These are phyloP conservation scores for Buceros bicornis DNA, from an alignment of 2,797 vertebrate genomes.

Conservation along the genomic window DNA sequence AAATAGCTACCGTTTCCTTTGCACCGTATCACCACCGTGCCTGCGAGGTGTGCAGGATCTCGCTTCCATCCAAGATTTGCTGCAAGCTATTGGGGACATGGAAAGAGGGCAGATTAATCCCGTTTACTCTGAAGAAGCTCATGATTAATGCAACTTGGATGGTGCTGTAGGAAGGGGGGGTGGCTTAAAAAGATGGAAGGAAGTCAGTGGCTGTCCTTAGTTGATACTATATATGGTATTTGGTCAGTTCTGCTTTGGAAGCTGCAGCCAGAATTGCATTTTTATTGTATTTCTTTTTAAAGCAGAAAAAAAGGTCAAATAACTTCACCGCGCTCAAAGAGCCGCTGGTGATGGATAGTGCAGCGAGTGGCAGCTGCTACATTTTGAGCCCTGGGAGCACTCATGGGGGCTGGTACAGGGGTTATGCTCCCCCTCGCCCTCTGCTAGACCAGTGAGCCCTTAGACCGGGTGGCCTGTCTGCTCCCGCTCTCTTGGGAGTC, in stretches of 20 bases:
- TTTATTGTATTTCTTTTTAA: constrained; percentile 60
- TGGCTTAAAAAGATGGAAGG: constrained; percentile 23
- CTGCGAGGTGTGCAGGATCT: neutral
- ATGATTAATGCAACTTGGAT: constrained; percentile 50
- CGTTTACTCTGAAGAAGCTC: neutral
- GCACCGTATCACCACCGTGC: neutral
- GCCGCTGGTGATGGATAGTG: neutral
- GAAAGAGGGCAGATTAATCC: neutral
- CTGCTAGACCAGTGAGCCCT: neutral
- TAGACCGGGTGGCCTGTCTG: neutral
- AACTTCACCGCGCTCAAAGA: neutral
- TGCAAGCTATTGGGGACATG: neutral
- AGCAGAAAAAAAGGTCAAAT: constrained; percentile 33
- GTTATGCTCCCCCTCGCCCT: neutral
- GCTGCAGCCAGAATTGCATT: constrained; percentile 30
- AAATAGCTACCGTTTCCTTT: constrained; percentile 61
- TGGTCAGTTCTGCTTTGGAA: constrained; percentile 46
- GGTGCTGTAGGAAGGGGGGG: constrained; percentile 30
- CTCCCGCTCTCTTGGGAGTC: neutral
- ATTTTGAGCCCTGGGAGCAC: neutral
- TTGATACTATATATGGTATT: constrained; percentile 68
- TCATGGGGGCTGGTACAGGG: neutral
- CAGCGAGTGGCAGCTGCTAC: neutral
- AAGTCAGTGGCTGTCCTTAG: constrained; percentile 4
- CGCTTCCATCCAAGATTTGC: neutral